Conservation (phyloP, 2,888 invertebrate genomes). For the Celastrina argiolus region DNA sequence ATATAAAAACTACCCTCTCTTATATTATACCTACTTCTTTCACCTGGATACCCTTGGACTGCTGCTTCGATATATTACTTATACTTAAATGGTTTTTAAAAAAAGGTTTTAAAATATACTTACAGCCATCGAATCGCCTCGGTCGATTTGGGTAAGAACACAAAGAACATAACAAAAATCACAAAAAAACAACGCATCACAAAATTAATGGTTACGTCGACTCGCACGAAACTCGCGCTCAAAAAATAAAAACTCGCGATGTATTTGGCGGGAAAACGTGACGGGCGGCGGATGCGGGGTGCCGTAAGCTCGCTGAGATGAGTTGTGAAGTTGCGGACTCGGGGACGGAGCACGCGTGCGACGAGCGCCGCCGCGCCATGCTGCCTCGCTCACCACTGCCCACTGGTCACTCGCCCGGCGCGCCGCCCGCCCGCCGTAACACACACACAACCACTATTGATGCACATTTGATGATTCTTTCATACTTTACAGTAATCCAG, state of each 20-base stretch:
- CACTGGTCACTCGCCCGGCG: slow-evolving; percentile 45
- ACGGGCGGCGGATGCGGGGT: slow-evolving; percentile 44
- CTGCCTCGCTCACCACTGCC: slow-evolving; percentile 36
- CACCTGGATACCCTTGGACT: too few species aligned
- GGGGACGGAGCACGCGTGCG: slow-evolving; percentile 32
- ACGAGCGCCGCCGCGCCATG: slow-evolving; percentile 34
- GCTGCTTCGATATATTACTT: background rate
- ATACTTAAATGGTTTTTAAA: background rate
- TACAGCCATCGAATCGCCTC: slow-evolving; percentile 73
- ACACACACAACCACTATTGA: slow-evolving; percentile 17
- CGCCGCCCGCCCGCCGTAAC: slow-evolving; percentile 34
- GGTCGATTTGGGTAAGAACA: slow-evolving; percentile 65
- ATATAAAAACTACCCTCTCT: too few species aligned
- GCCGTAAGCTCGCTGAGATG: slow-evolving; percentile 34
- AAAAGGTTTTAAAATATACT: slow-evolving; percentile 44
- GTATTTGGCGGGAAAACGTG: slow-evolving; percentile 61
- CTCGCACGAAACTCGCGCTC: slow-evolving; percentile 23
- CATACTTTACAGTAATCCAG: slow-evolving; percentile 10
- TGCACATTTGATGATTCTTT: slow-evolving; percentile 10
- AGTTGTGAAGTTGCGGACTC: slow-evolving; percentile 32
- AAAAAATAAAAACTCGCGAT: slow-evolving; percentile 40
- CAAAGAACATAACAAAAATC: slow-evolving; percentile 68
- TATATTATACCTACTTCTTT: too few species aligned
- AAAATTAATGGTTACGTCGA: slow-evolving; percentile 33
- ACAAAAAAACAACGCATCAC: slow-evolving; percentile 69